Evolutionary conservation across 2,888 invertebrate species (phyloP).

Genomic region (Eumerus sabulonum): DNA sequence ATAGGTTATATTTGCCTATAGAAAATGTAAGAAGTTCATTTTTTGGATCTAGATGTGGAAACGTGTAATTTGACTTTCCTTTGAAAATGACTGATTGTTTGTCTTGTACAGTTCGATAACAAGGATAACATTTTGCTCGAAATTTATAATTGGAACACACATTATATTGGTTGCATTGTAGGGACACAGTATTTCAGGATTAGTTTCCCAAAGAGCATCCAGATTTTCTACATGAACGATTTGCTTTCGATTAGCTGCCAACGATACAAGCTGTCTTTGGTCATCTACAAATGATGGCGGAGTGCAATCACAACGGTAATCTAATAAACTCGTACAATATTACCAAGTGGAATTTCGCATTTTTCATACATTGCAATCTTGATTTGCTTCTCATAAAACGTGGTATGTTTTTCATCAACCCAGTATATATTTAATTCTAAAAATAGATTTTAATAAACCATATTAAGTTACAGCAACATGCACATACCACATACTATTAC

Average conservation of each 20-base stretch:
- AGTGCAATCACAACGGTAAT: background rate
- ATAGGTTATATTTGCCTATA: background rate
- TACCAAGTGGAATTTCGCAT: slow-evolving; percentile 6
- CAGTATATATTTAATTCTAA: slow-evolving; percentile 28
- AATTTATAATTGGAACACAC: slow-evolving; percentile 78
- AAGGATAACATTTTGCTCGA: slow-evolving; percentile 76
- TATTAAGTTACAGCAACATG: too few species aligned
- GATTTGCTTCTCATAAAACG: background rate
- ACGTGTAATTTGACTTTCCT: slow-evolving; percentile 26
- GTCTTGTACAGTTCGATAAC: slow-evolving; percentile 78
- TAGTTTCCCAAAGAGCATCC: background rate
- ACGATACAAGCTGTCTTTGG: background rate
- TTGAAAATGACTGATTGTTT: slow-evolving; percentile 12
- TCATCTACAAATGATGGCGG: slow-evolving; percentile 4
- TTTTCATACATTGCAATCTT: background rate
- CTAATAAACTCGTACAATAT: background rate
- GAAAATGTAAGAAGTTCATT: slow-evolving; percentile 13
- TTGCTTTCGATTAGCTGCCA: slow-evolving; percentile 21
- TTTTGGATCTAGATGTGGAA: background rate
- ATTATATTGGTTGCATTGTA: slow-evolving; percentile 71
- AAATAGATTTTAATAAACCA: too few species aligned
- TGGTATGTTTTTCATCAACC: slow-evolving; percentile 71
- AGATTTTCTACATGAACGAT: slow-evolving; percentile 19
- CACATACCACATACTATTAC: too few species aligned
- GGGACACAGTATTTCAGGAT: background rate